Base-by-base conservation (phyloP, 2,797 vertebrate species). In the Cryptoprocta ferox region DNA sequence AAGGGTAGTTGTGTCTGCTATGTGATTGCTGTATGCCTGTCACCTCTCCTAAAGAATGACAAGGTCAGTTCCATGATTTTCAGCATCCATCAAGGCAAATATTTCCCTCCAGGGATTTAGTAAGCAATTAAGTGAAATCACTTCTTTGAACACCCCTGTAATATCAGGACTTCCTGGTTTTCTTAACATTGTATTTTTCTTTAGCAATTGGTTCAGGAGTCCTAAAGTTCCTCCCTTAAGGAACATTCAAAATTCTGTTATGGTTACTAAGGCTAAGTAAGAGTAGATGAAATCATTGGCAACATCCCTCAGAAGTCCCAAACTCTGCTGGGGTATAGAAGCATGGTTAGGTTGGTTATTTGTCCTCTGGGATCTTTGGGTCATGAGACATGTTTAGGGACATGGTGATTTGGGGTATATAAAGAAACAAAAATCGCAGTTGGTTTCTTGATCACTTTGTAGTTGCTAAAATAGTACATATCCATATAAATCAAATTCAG, bases 401-500 rank as follows among this genome's bases (percentile, higher is more conserved):
- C 19, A 32, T 84, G 21, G 56, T 92, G 53, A 85, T n/a, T 70
- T 84, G 35, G 42, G 37, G 53, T 30, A 56, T 39, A 92, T 30
- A 73, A 95, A 91, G 73, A 80, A 78, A 81, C 32, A 89, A 88
- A 92, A 92, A 18, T 56, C 15, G 11, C 19, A 39, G 3, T 21
- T 91, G 10, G 24, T 73, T 73, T 63, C 82, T 73, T 48, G 9
- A 78, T 94, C 32, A 13, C 15, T 39, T 82, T 7, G 14, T 73
- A 45, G 3, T 88, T 82, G 39, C 45, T 95, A 76, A 98, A 86
- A 70, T 59, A 66, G 39, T 45, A 15, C 9, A 32, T 75, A 15
- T 48, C 28, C 66, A 56, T 28, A 82, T 82, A 30, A 97, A 94
- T 82, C 56, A 90, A 85, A 63, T 90, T 89, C 93, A 50, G 90